Percentiles rank a stretch among this genome's conserved stretches.
phyloP scores from a whole-genome alignment of 1,140 invertebrate species.

The Coptotermes formosanus region DNA sequence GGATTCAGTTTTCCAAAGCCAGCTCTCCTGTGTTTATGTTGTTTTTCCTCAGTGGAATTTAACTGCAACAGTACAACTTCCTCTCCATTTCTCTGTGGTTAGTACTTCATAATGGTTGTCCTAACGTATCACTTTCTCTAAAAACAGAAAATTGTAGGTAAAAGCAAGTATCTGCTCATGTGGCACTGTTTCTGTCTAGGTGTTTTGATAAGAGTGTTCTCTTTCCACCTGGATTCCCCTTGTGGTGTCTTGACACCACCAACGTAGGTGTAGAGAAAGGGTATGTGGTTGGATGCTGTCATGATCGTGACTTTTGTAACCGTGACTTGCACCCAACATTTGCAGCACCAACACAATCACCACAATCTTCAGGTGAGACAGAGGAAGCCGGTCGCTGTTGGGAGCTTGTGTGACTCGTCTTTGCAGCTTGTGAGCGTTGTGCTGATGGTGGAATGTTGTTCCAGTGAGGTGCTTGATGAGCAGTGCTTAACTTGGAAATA shows the following conservation, averaged over 20 bases:
- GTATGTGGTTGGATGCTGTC: slow-evolving; percentile 55
- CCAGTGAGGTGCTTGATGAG: neutral
- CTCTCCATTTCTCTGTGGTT: too few species aligned
- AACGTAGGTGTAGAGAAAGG: slow-evolving; percentile 40
- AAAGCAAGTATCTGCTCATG: slow-evolving; percentile 15
- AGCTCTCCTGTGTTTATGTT: too few species aligned
- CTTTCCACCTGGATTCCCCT: slow-evolving; percentile 52
- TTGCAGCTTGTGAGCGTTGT: neutral
- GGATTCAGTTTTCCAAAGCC: too few species aligned
- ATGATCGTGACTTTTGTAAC: slow-evolving; percentile 60
- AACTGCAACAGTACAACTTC: too few species aligned
- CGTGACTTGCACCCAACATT: slow-evolving; percentile 50
- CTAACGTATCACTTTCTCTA: too few species aligned
- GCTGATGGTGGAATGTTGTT: neutral
- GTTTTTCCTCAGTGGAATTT: too few species aligned
- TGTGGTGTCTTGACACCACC: slow-evolving; percentile 49
- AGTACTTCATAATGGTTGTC: too few species aligned
- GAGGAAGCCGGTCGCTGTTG: neutral
- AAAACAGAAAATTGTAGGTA: too few species aligned
- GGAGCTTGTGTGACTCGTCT: slow-evolving; percentile 8
- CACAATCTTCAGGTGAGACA: slow-evolving; percentile 3
- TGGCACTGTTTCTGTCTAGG: slow-evolving; percentile 42
- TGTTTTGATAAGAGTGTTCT: slow-evolving; percentile 54
- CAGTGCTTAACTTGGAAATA: slow-evolving; percentile 2
- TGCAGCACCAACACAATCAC: slow-evolving; percentile 39